phyloP scores from a whole-genome alignment of 2,113 vertebrate species.

The Saimiri boliviensis region DNA sequence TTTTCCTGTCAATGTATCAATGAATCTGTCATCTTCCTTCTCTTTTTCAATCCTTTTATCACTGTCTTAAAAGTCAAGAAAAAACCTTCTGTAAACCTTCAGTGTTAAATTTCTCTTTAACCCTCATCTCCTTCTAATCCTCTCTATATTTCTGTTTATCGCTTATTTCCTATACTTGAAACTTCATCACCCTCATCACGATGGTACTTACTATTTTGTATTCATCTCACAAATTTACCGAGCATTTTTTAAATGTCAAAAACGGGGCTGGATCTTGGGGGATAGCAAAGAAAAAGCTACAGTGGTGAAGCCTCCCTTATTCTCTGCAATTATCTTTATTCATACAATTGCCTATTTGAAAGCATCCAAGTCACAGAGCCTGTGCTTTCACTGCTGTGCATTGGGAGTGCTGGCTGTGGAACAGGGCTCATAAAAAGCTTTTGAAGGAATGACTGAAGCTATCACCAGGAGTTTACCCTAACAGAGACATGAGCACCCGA shows the following conservation, averaged over 20 bases:
- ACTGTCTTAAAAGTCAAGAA: background rate
- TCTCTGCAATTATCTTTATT: background rate
- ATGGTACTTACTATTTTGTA: too few species aligned
- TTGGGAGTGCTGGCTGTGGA: background rate
- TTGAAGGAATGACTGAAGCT: background rate
- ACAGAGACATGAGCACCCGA: background rate
- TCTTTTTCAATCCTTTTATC: background rate
- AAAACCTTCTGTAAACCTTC: too few species aligned
- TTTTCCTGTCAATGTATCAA: background rate
- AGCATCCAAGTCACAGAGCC: background rate
- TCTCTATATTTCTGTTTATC: background rate
- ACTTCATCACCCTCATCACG: background rate
- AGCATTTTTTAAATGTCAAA: background rate
- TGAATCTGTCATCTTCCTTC: background rate
- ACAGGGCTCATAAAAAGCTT: background rate
- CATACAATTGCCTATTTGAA: too few species aligned
- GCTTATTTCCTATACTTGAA: background rate
- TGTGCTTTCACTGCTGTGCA: fast-evolving
- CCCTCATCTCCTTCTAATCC: background rate
- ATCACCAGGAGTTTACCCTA: background rate
- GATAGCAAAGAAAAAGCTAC: background rate
- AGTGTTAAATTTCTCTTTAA: background rate
- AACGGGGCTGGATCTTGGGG: background rate
- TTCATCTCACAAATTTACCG: fast-evolving
- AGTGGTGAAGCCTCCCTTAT: fast-evolving